Conservation (phyloP, 2,113 vertebrate genomes). For the Balaeniceps rex region DNA sequence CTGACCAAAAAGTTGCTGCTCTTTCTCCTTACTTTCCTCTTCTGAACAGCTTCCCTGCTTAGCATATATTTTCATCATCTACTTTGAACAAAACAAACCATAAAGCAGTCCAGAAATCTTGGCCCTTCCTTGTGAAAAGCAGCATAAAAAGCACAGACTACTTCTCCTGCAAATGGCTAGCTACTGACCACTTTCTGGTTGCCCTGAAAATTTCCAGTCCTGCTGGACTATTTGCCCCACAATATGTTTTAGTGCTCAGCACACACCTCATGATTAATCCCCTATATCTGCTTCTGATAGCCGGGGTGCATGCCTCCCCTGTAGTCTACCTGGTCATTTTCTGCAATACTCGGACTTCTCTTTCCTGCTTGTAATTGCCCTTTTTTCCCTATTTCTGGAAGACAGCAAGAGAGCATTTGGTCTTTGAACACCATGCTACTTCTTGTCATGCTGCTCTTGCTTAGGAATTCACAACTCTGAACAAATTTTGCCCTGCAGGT, state of each 20-base stretch:
- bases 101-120: neutral
- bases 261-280: neutral
- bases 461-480: neutral
- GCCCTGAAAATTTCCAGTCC: neutral
- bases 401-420: neutral
- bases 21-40: neutral
- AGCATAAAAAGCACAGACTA: neutral
- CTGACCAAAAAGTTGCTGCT: neutral
- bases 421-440: neutral
- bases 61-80: neutral
- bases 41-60: neutral
- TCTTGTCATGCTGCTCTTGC: neutral
- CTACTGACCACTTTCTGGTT: neutral
- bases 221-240: neutral
- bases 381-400: neutral
- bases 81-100: slow-evolving; percentile 16
- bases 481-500: neutral
- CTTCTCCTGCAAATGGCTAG: neutral
- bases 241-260: neutral
- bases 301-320: neutral
- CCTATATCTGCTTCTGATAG: neutral
- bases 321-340: neutral
- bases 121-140: neutral
- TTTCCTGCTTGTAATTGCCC: neutral
- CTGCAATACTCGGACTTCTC: neutral